Evolutionary conservation across 2,797 vertebrate species (phyloP).

Genomic region (Perodicticus potto): DNA sequence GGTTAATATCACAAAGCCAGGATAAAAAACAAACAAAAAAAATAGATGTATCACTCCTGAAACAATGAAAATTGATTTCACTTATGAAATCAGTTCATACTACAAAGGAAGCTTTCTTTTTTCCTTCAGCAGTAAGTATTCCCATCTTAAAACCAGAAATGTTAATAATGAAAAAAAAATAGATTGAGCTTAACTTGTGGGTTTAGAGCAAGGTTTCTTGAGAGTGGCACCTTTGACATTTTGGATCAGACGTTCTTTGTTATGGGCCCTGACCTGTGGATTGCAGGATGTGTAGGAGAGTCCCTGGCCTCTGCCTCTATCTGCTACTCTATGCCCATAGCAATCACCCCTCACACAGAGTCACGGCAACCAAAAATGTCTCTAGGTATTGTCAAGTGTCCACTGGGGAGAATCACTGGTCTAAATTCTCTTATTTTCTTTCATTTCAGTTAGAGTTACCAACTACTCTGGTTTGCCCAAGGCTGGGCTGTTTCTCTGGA

Average conservation of each 20-base stretch:
- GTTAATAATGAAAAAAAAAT: conserved; percentile 33
- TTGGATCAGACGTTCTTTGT: not conserved
- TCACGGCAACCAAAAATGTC: not conserved
- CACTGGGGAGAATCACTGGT: not conserved
- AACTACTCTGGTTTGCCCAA: not conserved
- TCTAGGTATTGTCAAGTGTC: not conserved
- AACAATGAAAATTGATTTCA: conserved; percentile 34
- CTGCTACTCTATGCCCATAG: not conserved
- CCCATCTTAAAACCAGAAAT: not conserved
- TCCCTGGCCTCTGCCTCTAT: not conserved
- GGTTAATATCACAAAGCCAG: not conserved
- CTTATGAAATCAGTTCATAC: not conserved
- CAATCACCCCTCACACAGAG: not conserved
- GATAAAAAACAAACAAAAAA: not conserved
- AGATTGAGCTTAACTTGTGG: conserved; percentile 63
- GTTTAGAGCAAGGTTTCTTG: conserved; percentile 12
- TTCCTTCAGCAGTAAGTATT: conserved; percentile 26
- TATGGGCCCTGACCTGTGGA: fast-evolving
- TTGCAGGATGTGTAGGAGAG: not conserved
- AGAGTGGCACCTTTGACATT: not conserved
- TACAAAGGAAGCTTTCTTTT: not conserved
- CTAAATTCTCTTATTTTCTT: not conserved
- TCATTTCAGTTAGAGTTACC: not conserved
- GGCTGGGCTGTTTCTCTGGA: not conserved
- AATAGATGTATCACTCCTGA: conserved; percentile 39